Percentiles rank a stretch among this genome's conserved stretches.
Evolutionary conservation across 2,888 invertebrate species (phyloP).

Genomic region (Platynereis dumerilii): DNA sequence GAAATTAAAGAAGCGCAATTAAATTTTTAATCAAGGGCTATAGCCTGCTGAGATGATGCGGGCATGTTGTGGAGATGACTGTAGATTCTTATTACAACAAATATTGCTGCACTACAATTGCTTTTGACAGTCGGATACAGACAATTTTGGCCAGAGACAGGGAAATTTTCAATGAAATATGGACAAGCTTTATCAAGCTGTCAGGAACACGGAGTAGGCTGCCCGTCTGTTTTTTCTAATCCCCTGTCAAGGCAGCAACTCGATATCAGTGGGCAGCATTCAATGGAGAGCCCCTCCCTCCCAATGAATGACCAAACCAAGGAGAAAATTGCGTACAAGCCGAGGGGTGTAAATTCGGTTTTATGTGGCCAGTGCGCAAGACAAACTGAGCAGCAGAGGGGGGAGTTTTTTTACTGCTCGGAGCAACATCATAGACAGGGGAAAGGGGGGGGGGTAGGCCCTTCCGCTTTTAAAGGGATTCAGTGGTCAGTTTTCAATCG

Average conservation of each 20-base stretch:
- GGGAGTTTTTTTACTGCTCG: neutral
- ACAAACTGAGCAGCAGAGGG: neutral
- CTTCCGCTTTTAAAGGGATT: too few relatives aligned
- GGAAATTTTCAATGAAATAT: conserved; percentile 2
- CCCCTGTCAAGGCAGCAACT: conserved; percentile 6
- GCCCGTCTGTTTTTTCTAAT: conserved; percentile 12
- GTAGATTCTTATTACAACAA: too few relatives aligned
- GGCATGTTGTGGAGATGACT: too few relatives aligned
- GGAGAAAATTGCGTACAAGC: conserved; percentile 14
- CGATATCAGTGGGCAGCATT: conserved; percentile 2
- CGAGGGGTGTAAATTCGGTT: conserved; percentile 8
- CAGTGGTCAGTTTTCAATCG: too few relatives aligned
- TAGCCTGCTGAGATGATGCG: too few relatives aligned
- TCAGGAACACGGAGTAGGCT: neutral
- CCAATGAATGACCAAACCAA: conserved; percentile 10
- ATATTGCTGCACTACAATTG: too few relatives aligned
- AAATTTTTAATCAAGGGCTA: conserved; percentile 25
- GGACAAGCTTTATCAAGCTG: conserved; percentile 8
- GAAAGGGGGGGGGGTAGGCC: too few relatives aligned
- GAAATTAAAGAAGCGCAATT: conserved; percentile 18
- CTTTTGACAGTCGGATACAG: too few relatives aligned
- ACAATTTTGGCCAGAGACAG: neutral
- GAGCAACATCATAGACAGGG: too few relatives aligned
- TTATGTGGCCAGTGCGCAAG: conserved; percentile 6
- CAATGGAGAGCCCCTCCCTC: conserved; percentile 13